Base-by-base conservation (phyloP, 1,140 invertebrate genomes). In the Olivierus martensii region DNA sequence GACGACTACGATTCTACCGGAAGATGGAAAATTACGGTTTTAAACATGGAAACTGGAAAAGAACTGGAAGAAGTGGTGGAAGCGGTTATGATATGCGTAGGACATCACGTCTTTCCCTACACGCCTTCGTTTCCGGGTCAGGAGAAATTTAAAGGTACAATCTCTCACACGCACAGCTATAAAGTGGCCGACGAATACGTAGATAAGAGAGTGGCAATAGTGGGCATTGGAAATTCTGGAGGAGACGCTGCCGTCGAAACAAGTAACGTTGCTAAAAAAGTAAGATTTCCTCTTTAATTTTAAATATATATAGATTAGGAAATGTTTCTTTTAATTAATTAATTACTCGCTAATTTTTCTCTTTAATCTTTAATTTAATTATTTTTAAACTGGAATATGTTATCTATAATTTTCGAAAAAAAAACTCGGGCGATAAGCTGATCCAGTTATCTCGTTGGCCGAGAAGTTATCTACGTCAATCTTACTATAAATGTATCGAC, bases 191-290 rank as follows among this genome's bases (percentile, higher is more conserved):
- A 46, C n/a, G 60, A 65, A 7, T 70, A 63, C 53, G 65, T 67
- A 49, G 66, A 64, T 36, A 68, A 71, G 57, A 58, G 59, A 19
- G 67, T 72, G 7, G 60, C 74, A n/a, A 62, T 76, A n/a, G 57
- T 76, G 15, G 74, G 75, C 10, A 68, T 77, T 37, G 75, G 75
- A 10, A 77, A 76, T 61, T 77, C 75, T 10, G 72, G 69, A 18
- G 63, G 66, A 7, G 75, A 76, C 59, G 71, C 73, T 42, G 75
- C 73, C 21, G 71, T 73, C 9, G 75, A 76, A 49, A 53, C 74
- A 12, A 67, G 67, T 22, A 65, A 66, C 49, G 62, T 72, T 15
- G 64, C 71, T 36, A 63, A 68, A 52, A 54, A 71, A 65, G 73
- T 72, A 63, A 51, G 35, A 17, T 12, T n/a, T n/a, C n/a, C n/a